Percentiles rank a stretch among this genome's conserved stretches.
These are phyloP conservation scores for Stictocephala bisonia DNA, from an alignment of 2,888 invertebrate genomes.

Conservation along the genomic window DNA sequence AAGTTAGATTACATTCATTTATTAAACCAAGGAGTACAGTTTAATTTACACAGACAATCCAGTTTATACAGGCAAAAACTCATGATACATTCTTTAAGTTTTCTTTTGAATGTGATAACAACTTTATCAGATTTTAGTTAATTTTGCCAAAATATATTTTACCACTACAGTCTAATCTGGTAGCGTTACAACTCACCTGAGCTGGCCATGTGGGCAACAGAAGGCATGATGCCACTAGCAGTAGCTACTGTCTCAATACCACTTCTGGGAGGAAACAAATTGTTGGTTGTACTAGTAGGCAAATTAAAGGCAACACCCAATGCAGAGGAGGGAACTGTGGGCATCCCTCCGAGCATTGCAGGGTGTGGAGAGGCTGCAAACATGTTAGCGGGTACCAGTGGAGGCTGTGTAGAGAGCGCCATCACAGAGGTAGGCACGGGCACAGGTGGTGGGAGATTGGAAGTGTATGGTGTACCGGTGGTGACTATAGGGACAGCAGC, in stretches of 20 bases:
- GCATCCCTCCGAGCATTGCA: slow-evolving; percentile 68
- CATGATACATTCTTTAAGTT: too few species aligned
- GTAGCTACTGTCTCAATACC: slow-evolving; percentile 55
- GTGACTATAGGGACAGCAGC: slow-evolving; percentile 8
- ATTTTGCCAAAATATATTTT: too few species aligned
- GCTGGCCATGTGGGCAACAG: slow-evolving; percentile 56
- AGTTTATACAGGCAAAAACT: too few species aligned
- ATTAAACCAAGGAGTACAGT: too few species aligned
- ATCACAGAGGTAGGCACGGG: background rate
- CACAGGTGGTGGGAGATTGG: background rate
- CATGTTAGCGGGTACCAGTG: slow-evolving; percentile 17
- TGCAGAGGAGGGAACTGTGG: slow-evolving; percentile 55
- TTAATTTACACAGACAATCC: too few species aligned
- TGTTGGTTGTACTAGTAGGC: slow-evolving; percentile 51
- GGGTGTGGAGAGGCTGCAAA: slow-evolving; percentile 63
- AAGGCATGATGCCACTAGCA: slow-evolving; percentile 57
- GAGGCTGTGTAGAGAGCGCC: slow-evolving; percentile 31
- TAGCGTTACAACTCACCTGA: slow-evolving; percentile 45
- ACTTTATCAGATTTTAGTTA: too few species aligned
- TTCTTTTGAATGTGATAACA: too few species aligned
- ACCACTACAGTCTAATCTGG: too few species aligned
- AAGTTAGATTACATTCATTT: too few species aligned
- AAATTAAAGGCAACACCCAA: slow-evolving; percentile 24
- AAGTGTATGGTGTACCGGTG: background rate
- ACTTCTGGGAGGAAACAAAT: slow-evolving; percentile 57